These are phyloP conservation scores for Sapayoa aenigma DNA, from an alignment of 2,113 vertebrate species.

Conservation along the genomic window DNA sequence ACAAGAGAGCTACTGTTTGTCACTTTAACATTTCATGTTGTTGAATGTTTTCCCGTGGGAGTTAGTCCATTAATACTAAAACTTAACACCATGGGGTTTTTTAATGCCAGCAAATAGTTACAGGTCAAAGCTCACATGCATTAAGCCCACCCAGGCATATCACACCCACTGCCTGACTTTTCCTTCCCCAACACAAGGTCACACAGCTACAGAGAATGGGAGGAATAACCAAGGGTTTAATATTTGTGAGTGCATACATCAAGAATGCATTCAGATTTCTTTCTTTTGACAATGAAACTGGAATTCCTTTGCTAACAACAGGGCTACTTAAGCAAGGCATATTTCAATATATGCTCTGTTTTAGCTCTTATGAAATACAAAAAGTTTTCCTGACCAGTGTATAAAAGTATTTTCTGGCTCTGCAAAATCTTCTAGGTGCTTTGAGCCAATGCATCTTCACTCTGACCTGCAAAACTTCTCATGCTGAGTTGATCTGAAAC, in stretches of 20 bases:
- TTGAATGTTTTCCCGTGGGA: background rate
- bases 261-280: conserved; percentile 34
- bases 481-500: background rate
- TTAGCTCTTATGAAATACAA: background rate
- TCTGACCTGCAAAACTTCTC: conserved; percentile 22
- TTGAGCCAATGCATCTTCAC: background rate
- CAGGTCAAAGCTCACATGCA: conserved; percentile 40
- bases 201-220: background rate
- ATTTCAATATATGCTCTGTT: background rate
- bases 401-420: background rate
- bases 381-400: background rate
- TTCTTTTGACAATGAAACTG: background rate
- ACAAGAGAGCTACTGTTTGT: background rate
- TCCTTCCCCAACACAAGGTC: background rate
- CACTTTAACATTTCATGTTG: background rate
- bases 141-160: conserved; percentile 20
- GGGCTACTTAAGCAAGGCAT: background rate
- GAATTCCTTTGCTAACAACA: conserved; percentile 34
- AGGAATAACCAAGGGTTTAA: background rate
- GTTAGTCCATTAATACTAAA: background rate
- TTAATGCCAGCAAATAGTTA: conserved; percentile 38
- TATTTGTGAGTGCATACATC: background rate
- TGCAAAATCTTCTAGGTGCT: background rate
- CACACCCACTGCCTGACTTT: conserved; percentile 5
- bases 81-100: background rate